phyloP scores from a whole-genome alignment of 2,113 vertebrate genomes.

The Myxocyprinus asiaticus region DNA sequence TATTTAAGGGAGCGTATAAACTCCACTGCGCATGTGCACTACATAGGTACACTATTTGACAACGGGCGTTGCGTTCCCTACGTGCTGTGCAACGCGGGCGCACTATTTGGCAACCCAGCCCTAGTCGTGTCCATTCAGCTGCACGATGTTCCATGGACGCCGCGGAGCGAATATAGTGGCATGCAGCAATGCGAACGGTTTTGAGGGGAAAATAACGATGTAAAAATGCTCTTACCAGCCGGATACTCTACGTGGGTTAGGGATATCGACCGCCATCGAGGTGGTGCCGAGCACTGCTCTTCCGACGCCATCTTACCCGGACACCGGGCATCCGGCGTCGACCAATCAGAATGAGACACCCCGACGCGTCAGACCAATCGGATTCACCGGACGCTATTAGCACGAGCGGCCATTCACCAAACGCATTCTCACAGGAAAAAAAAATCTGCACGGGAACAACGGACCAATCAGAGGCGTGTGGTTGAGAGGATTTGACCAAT shows the following conservation, averaged over 20 bases:
- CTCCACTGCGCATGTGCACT: slow-evolving; percentile 41
- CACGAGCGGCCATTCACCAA: slow-evolving; percentile 55
- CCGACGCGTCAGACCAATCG: slow-evolving; percentile 72
- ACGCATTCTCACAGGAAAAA: slow-evolving; percentile 14
- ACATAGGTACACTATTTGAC: slow-evolving; percentile 39
- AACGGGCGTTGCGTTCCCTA: slow-evolving; percentile 34
- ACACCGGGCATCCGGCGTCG: slow-evolving; percentile 83
- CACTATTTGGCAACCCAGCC: slow-evolving; percentile 80
- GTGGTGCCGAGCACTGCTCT: slow-evolving; percentile 94
- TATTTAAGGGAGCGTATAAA: background rate
- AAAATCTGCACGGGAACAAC: slow-evolving; percentile 44
- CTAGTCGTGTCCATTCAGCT: slow-evolving; percentile 61
- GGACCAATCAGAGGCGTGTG: slow-evolving; percentile 44
- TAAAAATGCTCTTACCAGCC: slow-evolving; percentile 78
- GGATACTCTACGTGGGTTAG: slow-evolving; percentile 95
- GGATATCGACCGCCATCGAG: slow-evolving; percentile 93
- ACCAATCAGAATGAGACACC: slow-evolving; percentile 62
- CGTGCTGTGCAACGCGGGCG: slow-evolving; percentile 61
- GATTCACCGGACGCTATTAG: slow-evolving; percentile 38
- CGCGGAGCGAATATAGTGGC: background rate
- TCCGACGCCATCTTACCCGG: slow-evolving; percentile 99
- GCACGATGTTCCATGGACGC: slow-evolving; percentile 41
- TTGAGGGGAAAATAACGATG: background rate
- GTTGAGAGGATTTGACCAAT: slow-evolving; percentile 60
- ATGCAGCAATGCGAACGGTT: background rate